These are phyloP conservation scores for Antrozous pallidus DNA, from an alignment of 2,797 vertebrate species.

Conservation along the genomic window DNA sequence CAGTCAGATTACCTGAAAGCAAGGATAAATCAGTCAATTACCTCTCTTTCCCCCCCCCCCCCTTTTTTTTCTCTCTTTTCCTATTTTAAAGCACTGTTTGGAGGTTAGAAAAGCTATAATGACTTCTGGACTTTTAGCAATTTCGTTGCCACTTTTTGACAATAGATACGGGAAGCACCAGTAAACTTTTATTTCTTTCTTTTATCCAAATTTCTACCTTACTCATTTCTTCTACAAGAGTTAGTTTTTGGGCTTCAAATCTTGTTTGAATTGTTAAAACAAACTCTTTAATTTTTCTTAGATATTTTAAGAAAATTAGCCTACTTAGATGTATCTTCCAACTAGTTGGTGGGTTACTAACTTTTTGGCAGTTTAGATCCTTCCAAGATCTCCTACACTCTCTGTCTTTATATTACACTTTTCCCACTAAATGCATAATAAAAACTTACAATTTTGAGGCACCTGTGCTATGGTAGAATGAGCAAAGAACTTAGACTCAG, in stretches of 20 bases:
- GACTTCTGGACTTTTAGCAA: background rate
- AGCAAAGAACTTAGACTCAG: background rate
- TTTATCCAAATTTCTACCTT: background rate
- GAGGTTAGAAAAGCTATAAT: background rate
- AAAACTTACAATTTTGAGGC: background rate
- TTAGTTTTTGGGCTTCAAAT: background rate
- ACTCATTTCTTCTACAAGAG: background rate
- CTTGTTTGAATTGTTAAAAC: constrained; percentile 1
- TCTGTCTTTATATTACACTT: background rate
- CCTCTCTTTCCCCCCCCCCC: background rate
- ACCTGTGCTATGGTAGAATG: background rate
- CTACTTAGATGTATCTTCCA: background rate
- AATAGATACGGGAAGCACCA: background rate
- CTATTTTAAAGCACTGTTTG: background rate
- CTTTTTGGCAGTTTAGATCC: background rate
- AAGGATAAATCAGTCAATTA: background rate
- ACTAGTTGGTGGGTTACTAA: background rate
- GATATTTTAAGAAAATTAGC: background rate
- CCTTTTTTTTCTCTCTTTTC: background rate
- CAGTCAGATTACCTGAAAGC: background rate
- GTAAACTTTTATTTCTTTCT: background rate
- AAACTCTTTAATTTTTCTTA: background rate
- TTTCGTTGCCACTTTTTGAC: background rate
- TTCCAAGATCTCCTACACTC: background rate
- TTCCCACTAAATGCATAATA: background rate